Evolutionary conservation across 2,113 vertebrate genomes (phyloP).

Genomic region (Crypturellus undulatus): DNA sequence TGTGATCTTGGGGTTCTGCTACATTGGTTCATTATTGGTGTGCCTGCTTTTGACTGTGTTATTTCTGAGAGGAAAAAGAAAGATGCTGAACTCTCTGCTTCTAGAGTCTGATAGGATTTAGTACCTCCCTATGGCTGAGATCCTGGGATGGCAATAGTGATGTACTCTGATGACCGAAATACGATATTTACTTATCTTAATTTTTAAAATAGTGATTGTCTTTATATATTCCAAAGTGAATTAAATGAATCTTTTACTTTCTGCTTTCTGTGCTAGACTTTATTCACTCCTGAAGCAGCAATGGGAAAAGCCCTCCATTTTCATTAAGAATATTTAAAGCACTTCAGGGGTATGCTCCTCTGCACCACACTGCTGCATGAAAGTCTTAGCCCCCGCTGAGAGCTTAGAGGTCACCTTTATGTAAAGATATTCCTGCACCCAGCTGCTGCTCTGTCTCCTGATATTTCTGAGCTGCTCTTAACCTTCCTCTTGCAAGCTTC

Average conservation of each 20-base stretch:
- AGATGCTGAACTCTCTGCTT: not conserved
- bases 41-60: not conserved
- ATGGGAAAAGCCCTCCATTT: conserved; percentile 17
- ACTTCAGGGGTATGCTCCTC: not conserved
- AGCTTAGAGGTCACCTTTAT: not conserved
- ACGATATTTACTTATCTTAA: not conserved
- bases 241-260: not conserved
- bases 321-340: not conserved
- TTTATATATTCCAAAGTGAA: not conserved
- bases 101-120: not conserved
- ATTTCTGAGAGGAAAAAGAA: not conserved
- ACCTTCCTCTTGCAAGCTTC: not conserved
- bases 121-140: not conserved
- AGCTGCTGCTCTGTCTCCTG: not conserved
- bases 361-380: not conserved
- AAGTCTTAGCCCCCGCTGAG: not conserved
- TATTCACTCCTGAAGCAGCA: not conserved
- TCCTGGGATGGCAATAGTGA: not conserved
- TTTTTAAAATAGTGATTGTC: conserved; percentile 7
- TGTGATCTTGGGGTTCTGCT: not conserved
- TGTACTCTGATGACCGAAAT: not conserved
- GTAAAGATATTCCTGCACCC: not conserved
- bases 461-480: rapidly evolving
- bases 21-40: not conserved
- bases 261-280: not conserved